Base-by-base conservation (phyloP, 2,113 vertebrate species). In the Arvicanthis niloticus region DNA sequence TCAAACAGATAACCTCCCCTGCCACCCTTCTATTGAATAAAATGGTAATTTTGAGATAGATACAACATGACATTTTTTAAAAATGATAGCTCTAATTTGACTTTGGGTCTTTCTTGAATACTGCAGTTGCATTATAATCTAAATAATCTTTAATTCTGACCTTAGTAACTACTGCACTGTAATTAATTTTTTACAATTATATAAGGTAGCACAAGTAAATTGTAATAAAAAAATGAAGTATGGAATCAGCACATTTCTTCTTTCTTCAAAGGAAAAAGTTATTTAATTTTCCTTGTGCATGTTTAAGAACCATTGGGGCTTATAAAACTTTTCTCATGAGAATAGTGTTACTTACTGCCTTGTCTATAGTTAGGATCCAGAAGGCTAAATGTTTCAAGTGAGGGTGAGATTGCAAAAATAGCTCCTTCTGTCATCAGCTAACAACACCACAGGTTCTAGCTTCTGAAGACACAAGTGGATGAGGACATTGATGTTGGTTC, bases 321-420 rank as follows among this genome's bases (percentile, higher is more conserved):
- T 37, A 53, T 93, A 76, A 48, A 88, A 37, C 0, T 0, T 42
- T 93, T 89, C 53, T 53, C 7, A 15, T 76, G 5, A 51, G 10
- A 51, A 60, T 92, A 93, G 10, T 53, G 3, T 58, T 73, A 34
- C 8, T 75, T 77, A 24, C n/a, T 87, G 6, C 1, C 22, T 42
- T 42, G 8, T 40, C 1, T 90, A 37, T 26, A 24, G 17, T 91
- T 89, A 94, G 9, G 9, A 45, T 7, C 0, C 80, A 67, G 62
- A 96, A 94, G 58, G 0, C 34, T 91, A 89, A 53, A 42, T 45
- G 84, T 90, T 85, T 40, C 78, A 85, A 68, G 31, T 89, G n/a
- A 53, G 70, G 51, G 84, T 80, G n/a, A 88, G 3, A 34, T 4
- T 75, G 58, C 17, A 75, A 92, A 90, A 8, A 37, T 40, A 53